These are phyloP conservation scores for Cheilinus undulatus DNA, from an alignment of 2,113 vertebrate genomes.

Conservation along the genomic window DNA sequence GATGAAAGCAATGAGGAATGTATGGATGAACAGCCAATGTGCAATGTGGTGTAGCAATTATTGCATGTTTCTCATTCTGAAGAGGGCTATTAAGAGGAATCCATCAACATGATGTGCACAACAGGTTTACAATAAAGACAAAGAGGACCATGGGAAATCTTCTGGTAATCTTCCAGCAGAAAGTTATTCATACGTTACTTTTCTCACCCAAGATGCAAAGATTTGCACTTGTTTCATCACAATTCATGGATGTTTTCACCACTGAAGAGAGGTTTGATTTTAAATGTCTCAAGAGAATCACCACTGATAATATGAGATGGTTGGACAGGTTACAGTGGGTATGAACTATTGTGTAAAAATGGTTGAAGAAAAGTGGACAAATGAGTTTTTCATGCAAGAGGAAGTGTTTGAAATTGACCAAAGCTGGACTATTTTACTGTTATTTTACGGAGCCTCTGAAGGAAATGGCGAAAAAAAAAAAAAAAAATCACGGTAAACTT, in stretches of 20 bases:
- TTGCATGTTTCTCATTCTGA: conserved; percentile 11
- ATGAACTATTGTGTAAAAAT: background rate
- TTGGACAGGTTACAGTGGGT: background rate
- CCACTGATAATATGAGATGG: background rate
- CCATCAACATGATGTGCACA: conserved; percentile 2
- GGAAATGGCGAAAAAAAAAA: too few species aligned
- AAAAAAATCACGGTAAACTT: too few species aligned
- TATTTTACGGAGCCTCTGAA: too few species aligned
- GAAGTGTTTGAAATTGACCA: conserved; percentile 26
- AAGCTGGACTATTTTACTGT: conserved; percentile 10
- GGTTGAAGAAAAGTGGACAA: background rate
- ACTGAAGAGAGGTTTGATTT: background rate
- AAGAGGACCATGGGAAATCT: conserved; percentile 33
- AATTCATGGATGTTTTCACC: conserved; percentile 8
- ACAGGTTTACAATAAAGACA: conserved; percentile 19
- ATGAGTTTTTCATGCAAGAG: conserved; percentile 37
- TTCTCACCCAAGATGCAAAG: background rate
- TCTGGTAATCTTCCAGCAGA: background rate
- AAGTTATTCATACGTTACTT: too few species aligned
- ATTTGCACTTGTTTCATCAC: background rate
- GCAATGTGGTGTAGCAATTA: conserved; percentile 21
- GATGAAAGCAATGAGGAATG: conserved; percentile 36
- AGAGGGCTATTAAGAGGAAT: background rate
- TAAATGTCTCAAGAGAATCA: background rate
- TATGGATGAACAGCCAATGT: conserved; percentile 49